Conservation (phyloP, 1,140 invertebrate species). For the Melipona quadrifasciata region DNA sequence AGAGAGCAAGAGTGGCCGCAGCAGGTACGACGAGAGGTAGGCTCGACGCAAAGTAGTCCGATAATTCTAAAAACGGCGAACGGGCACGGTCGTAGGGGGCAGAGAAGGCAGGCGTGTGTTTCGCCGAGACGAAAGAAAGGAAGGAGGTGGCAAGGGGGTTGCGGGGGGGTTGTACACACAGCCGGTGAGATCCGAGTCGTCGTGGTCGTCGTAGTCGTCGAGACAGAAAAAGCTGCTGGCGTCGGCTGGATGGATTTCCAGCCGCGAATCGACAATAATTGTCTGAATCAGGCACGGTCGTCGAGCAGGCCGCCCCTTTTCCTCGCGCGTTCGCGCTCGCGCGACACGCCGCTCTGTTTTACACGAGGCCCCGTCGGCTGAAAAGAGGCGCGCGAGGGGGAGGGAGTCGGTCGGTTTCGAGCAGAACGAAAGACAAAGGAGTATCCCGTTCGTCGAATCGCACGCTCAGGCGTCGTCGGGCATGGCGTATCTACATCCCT, state of each 20-base stretch:
- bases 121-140: conserved; percentile 17
- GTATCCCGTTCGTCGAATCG: conserved; percentile 78
- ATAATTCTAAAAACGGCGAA: conserved; percentile 51
- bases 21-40: conserved; percentile 38
- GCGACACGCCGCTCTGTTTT: neutral
- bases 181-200: conserved; percentile 48
- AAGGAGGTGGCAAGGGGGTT: neutral
- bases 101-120: neutral
- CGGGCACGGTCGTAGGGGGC: conserved; percentile 15
- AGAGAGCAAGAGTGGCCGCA: conserved; percentile 14
- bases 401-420: conserved; percentile 57
- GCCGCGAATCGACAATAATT: conserved; percentile 69
- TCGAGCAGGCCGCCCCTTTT: conserved; percentile 32
- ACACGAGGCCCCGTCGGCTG: neutral
- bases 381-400: conserved; percentile 34
- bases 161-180: neutral
- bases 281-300: conserved; percentile 66
- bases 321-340: neutral
- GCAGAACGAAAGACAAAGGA: conserved; percentile 77
- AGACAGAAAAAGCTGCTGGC: conserved; percentile 66
- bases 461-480: conserved; percentile 68
- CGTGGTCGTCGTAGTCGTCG: neutral
- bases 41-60: conserved; percentile 34
- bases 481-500: conserved; percentile 81
- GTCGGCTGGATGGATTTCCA: conserved; percentile 68